Base-by-base conservation (phyloP, 2,797 vertebrate species). In the Jordanella pulchra region DNA sequence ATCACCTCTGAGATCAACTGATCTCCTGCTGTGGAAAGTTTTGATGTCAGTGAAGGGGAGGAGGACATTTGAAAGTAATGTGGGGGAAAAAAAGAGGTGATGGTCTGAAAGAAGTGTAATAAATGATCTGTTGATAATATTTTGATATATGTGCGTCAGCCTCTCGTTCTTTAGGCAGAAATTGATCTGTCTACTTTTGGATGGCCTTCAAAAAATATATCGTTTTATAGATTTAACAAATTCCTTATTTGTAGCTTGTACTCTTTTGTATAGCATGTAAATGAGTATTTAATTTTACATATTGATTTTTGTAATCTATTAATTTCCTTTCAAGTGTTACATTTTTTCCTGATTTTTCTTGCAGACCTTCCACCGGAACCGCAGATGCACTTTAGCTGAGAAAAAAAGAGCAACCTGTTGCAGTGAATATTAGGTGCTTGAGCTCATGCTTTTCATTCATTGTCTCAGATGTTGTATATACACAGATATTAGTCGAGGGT, bases 1-100 rank as follows among this genome's bases (percentile, higher is more conserved):
- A 15, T 79, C 73, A 78, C 64, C 65, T 71, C 68, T 44, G 50
- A 78, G 51, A 27, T 53, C 53, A 82, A 65, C 30, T 73, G 58
- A 73, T 71, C 71, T 35, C 14, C 61, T 10, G 2, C 67, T 13
- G 30, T 23, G 67, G 51, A 54, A 76, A 32, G 21, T 56, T 48
- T 76, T 64, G 54, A 77, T 61, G 76, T 51, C 23, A 58, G 39
- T 45, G 27, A 27, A 54, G 27, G 61, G 67, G 60, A 71, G 65
- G 55, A 74, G 45, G 51, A 69, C 55, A 70, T 67, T 72, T 50
- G 70, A 72, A 68, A 76, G 48, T 63, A 66, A 71, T 32, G 48
- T 30, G 23, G 64, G 64, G 58, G 67, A 6, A 63, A 71, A 47
- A 39, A 65, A 63, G 74, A 75, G 67, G 78, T 44, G 55, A 13